Base-by-base conservation (phyloP, 1,140 invertebrate genomes). In the Leptinotarsa defecta region DNA sequence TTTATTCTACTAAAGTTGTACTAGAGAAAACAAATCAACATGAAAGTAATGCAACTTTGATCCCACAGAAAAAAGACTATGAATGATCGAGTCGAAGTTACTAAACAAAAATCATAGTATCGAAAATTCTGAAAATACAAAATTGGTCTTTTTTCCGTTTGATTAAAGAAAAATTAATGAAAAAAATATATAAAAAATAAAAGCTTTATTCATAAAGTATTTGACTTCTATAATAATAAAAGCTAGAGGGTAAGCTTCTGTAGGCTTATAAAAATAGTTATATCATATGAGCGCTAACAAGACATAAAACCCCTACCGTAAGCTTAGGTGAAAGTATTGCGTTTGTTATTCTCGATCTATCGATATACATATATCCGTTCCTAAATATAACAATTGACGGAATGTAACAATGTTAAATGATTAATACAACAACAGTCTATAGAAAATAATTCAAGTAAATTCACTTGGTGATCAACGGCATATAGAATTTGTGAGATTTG, bases 401-500 rank as follows among this genome's bases (percentile, higher is more conserved):
- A 76, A 76, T 83, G 81, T 81, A 80, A 81, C 80, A 83, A 79
- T 78, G 78, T 81, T 81, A 81, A 78, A 81, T 74, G 75, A 76
- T 78, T 78, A 81, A 65, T 19, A 65, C 20, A 15, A 65, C 27
- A 62, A 73, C 61, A 73, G 57, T 65, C 52, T 34, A 64, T 43
- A 65, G 13, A 73, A 34, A 65, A 19, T 13, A 65, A 17, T 22
- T 22, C 64, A 3, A 65, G 3, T 19, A 22, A 24, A 65, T 15
- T 34, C 27, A 77, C 67, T 80, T 80, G 5, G 76, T 76, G n/a
- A 75, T 76, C 48, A 85, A 80, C 8, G 92, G 89, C 83, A 93
- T 88, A 81, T 94, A 95, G 83, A 94, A 95, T 83, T 94, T 94
- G 82, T 95, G 94, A 82, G 93, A 91, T 65, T 90, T 91, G 1